Evolutionary conservation across 2,888 invertebrate genomes (phyloP).

Genomic region (Ormyrus nitidulus): DNA sequence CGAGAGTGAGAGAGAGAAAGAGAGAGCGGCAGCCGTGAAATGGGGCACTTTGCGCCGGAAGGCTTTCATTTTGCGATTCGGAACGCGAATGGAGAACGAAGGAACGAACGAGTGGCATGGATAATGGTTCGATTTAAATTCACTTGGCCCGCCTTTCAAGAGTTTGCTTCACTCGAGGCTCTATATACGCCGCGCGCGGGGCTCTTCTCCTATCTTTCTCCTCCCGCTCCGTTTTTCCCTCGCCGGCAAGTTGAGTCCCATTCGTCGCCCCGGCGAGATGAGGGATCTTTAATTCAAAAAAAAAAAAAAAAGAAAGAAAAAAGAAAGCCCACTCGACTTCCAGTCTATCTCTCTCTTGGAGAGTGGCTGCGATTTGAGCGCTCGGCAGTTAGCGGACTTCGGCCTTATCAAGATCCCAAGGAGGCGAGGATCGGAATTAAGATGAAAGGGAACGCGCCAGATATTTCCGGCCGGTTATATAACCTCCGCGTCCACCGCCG

Average conservation of each 20-base stretch:
- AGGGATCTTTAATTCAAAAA: conserved; percentile 48
- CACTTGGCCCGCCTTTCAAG: conserved; percentile 53
- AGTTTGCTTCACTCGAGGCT: conserved; percentile 34
- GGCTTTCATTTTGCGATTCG: conserved; percentile 50
- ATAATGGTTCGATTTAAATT: conserved; percentile 57
- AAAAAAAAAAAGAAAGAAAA: conserved; percentile 4
- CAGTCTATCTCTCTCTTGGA: neutral
- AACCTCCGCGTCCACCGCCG: too few species aligned
- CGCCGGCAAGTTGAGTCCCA: neutral
- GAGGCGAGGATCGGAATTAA: conserved; percentile 41
- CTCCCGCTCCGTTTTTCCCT: too few species aligned
- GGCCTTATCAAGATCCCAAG: conserved; percentile 35
- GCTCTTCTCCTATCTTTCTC: conserved; percentile 8
- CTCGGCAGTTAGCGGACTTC: conserved; percentile 27
- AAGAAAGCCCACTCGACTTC: neutral
- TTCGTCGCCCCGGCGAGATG: conserved; percentile 26
- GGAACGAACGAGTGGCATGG: conserved; percentile 35
- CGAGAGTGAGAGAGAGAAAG: conserved; percentile 2
- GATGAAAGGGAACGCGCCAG: conserved; percentile 26
- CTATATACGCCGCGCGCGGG: too few species aligned
- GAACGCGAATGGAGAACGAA: conserved; percentile 31
- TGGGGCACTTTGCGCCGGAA: conserved; percentile 46
- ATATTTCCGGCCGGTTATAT: conserved; percentile 14
- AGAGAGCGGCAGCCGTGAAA: conserved; percentile 11
- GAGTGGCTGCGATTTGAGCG: conserved; percentile 43